phyloP scores from a whole-genome alignment of 1,140 invertebrate genomes.

The Drosophila arawakana region DNA sequence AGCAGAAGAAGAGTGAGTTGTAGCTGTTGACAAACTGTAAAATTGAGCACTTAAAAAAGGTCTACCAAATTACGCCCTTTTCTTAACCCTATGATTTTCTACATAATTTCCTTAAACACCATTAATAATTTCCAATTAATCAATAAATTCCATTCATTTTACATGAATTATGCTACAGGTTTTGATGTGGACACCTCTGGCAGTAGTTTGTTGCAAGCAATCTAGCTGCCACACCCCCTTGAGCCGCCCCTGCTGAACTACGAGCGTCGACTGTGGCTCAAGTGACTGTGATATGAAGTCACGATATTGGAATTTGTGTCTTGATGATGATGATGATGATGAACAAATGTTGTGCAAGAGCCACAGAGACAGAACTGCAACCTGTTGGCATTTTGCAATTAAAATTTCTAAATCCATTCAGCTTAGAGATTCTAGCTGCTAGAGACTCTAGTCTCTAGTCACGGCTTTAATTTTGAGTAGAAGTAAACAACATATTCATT shows the following conservation, averaged over 20 bases:
- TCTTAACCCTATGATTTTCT: too few relatives aligned
- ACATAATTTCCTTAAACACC: too few relatives aligned
- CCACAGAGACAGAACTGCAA: conserved; percentile 23
- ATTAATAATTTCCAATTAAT: too few relatives aligned
- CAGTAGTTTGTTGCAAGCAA: background rate
- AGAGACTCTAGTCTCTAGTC: background rate
- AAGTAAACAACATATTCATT: conserved; percentile 25
- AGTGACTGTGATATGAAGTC: conserved; percentile 68
- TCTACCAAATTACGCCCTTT: too few relatives aligned
- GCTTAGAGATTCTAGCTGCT: background rate
- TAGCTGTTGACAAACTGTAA: too few relatives aligned
- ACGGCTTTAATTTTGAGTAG: conserved; percentile 11
- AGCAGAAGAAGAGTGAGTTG: too few relatives aligned
- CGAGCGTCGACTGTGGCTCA: conserved; percentile 14
- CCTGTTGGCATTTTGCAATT: conserved; percentile 56
- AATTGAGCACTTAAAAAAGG: too few relatives aligned
- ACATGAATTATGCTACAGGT: too few relatives aligned
- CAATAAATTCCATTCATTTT: too few relatives aligned
- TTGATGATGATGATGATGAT: conserved; percentile 52
- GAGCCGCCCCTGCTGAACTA: background rate
- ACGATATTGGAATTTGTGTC: conserved; percentile 76
- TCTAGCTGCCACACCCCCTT: background rate
- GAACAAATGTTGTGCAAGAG: conserved; percentile 45
- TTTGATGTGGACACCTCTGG: background rate
- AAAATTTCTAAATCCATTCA: conserved; percentile 13